Base-by-base conservation (phyloP, 2,888 invertebrate species). In the Alentia gelatinosa region DNA sequence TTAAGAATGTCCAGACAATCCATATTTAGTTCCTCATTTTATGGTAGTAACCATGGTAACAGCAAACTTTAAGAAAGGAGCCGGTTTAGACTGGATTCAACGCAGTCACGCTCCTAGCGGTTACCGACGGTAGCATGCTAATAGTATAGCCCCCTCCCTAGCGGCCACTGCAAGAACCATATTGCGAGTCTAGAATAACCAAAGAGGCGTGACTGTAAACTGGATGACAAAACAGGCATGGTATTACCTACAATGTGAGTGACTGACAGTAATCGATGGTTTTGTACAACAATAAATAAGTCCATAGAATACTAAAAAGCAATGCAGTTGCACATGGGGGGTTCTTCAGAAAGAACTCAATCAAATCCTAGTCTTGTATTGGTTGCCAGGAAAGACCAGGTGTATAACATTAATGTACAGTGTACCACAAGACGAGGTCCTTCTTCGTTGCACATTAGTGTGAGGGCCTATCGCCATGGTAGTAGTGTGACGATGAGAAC, bases 1-100 rank as follows among this genome's bases (percentile, higher is more conserved):
- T 26, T 37, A 37, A 12, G 39, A 79, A 79, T 37, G n/a, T 79
- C 79, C 79, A 68, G 68, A 30, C 68, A 79, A 39, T 79, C 37
- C 15, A n/a, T 79, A 19, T n/a, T 79, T 79, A 79, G 79, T n/a
- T 33, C 15, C 74, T 79, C 26, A 23, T 79, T 35, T 7, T 37
- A 23, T 37, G 79, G 39, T 9, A 79, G 79, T 37, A 79, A 79
- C 79, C 79, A 79, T 79, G 79, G 79, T 35, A 79, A 79, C 79
- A 79, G 79, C 37, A 79, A 37, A 79, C 56, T 56, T n/a, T 56
- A 56, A n/a, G n/a, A n/a, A 56, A 56, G n/a, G 56, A 56, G n/a
- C n/a, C 56, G n/a, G 3, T 19, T 3, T 56, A n/a, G 56, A n/a
- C 56, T n/a, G 19, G 9, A 56, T n/a, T 3, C n/a, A 5, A 56